Percentiles rank a stretch among this genome's conserved stretches.
phyloP scores from a whole-genome alignment of 2,888 invertebrate genomes.

The Anticlea derivata region DNA sequence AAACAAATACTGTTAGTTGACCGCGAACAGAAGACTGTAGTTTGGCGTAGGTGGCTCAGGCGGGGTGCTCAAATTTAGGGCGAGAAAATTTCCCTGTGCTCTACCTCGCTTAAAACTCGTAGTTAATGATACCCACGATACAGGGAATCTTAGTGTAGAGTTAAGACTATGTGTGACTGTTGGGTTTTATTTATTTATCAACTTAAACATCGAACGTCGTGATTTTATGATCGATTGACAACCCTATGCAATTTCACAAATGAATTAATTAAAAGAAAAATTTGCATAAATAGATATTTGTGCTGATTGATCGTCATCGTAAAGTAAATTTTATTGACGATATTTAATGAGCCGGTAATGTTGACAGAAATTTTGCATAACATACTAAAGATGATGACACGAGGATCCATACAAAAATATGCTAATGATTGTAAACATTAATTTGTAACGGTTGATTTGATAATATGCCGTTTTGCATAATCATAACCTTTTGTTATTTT shows the following conservation, averaged over 20 bases:
- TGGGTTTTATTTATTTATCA: no score
- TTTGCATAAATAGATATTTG: constrained; percentile 64
- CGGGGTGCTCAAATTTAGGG: no score
- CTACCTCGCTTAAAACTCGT: no score
- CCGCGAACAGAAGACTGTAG: no score
- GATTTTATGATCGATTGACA: constrained; percentile 57
- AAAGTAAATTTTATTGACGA: constrained; percentile 56
- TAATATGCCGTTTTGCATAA: constrained; percentile 78
- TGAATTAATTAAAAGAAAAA: constrained; percentile 68
- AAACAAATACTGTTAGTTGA: no score
- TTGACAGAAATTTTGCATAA: constrained; percentile 55
- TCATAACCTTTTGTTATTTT: constrained; percentile 43
- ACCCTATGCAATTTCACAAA: constrained; percentile 47
- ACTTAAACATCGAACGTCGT: no score
- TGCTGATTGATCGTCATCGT: constrained; percentile 76
- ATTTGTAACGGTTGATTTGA: constrained; percentile 83
- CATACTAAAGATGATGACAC: constrained; percentile 62
- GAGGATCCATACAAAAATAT: constrained; percentile 73
- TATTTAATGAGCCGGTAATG: constrained; percentile 64
- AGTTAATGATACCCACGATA: no score
- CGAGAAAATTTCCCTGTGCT: no score
- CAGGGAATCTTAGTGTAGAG: no score
- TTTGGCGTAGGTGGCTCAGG: no score
- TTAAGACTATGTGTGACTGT: no score
- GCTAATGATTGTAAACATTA: constrained; percentile 78